Conservation (phyloP, 2,113 vertebrate genomes). For the Prochilodus magdalenae region DNA sequence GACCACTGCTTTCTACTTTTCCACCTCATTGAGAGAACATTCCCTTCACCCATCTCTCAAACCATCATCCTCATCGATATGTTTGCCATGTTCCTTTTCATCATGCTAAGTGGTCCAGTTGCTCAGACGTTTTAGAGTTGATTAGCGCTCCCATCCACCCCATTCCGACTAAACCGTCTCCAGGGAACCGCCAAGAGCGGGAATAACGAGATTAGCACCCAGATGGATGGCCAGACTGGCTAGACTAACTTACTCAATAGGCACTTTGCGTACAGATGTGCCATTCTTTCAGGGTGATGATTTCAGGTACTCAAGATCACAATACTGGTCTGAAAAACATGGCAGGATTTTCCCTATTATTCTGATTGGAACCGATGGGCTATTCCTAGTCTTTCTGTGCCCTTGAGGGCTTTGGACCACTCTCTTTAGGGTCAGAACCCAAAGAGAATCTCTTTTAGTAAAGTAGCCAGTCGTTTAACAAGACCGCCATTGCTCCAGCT, state of each 20-base stretch:
- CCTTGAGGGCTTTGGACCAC: not conserved
- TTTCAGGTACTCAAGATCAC: not conserved
- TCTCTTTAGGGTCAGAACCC: not conserved
- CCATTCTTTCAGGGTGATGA: slow-evolving; percentile 3
- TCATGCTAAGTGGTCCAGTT: slow-evolving; percentile 72
- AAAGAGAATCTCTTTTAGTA: slow-evolving; percentile 37
- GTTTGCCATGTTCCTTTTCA: slow-evolving; percentile 62
- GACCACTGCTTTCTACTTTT: slow-evolving; percentile 33
- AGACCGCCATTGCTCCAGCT: slow-evolving; percentile 50
- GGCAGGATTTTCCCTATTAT: not conserved
- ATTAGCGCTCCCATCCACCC: slow-evolving; percentile 68
- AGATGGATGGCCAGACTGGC: slow-evolving; percentile 56
- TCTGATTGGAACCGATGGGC: not conserved
- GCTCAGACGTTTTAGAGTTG: slow-evolving; percentile 67
- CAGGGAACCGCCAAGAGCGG: slow-evolving; percentile 63
- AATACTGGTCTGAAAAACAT: not conserved
- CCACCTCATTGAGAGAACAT: slow-evolving; percentile 42
- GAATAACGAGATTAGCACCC: slow-evolving; percentile 75
- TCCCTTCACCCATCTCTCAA: slow-evolving; percentile 46
- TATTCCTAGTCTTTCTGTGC: slow-evolving; percentile 10
- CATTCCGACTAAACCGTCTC: slow-evolving; percentile 67
- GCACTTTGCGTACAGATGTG: slow-evolving; percentile 8
- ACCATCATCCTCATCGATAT: slow-evolving; percentile 44
- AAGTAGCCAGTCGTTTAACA: slow-evolving; percentile 48
- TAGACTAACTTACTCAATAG: slow-evolving; percentile 18